These are phyloP conservation scores for Furcula furcula DNA, from an alignment of 2,888 invertebrate species.

Conservation along the genomic window DNA sequence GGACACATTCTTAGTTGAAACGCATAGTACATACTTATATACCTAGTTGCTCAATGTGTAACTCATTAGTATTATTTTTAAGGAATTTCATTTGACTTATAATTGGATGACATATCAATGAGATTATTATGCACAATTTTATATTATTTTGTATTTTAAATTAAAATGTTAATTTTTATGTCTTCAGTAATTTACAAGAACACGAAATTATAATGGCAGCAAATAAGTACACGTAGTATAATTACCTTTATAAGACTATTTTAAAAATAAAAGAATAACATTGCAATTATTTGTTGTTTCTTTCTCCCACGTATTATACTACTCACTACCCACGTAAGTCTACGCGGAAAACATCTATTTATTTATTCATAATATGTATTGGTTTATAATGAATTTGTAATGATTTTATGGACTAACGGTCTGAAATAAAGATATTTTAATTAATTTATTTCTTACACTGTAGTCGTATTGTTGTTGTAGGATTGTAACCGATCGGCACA, in stretches of 20 bases:
- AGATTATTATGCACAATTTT: conserved; percentile 1
- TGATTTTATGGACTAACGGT: too few relatives aligned
- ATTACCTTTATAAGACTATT: conserved; percentile 6
- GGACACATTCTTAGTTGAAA: too few relatives aligned
- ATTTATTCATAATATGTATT: too few relatives aligned
- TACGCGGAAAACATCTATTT: too few relatives aligned
- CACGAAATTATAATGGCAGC: background rate
- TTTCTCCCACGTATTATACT: background rate
- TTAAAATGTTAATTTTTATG: background rate
- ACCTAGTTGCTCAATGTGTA: conserved; percentile 5
- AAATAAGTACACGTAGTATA: conserved; percentile 5
- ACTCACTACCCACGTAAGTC: too few relatives aligned
- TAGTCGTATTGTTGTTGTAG: too few relatives aligned
- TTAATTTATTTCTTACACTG: too few relatives aligned
- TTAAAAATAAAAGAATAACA: background rate
- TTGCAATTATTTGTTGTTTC: background rate
- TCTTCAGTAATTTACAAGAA: background rate
- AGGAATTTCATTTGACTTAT: background rate
- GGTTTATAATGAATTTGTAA: too few relatives aligned
- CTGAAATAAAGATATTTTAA: too few relatives aligned
- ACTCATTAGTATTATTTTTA: conserved; percentile 2
- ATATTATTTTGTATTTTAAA: background rate
- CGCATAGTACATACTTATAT: too few relatives aligned
- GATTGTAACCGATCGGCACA: too few relatives aligned
- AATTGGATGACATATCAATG: background rate